Conservation (phyloP, 2,797 vertebrate species). For the Trachops cirrhosus region DNA sequence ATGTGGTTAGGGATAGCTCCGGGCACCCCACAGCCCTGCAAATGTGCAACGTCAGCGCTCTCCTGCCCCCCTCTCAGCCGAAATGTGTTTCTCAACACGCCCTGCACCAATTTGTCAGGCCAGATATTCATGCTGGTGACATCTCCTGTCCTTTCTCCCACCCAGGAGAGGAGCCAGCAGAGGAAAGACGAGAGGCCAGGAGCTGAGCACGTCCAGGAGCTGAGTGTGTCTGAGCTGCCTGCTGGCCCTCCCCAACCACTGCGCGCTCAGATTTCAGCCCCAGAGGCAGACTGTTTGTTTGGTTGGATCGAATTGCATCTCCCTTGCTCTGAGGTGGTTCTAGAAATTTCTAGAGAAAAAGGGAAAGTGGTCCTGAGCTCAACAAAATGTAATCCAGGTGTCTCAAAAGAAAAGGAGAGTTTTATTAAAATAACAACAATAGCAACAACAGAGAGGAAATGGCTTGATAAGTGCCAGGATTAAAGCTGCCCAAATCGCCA, state of each 20-base stretch:
- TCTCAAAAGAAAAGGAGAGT: background rate
- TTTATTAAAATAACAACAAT: background rate
- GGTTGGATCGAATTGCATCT: background rate
- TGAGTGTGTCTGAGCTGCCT: background rate
- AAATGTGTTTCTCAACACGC: background rate
- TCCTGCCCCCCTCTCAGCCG: background rate
- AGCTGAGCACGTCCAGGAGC: too few species aligned
- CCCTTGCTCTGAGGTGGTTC: background rate
- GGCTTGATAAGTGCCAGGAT: background rate
- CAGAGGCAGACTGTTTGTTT: background rate
- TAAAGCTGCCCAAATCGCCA: background rate
- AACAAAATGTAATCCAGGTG: background rate
- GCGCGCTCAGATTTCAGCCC: background rate
- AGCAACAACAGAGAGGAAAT: background rate
- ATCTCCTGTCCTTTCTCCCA: background rate
- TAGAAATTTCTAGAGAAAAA: constrained; percentile 22
- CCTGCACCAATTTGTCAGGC: background rate
- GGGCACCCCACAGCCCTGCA: background rate
- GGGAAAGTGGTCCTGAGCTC: background rate
- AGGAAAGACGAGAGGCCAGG: background rate
- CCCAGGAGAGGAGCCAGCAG: background rate
- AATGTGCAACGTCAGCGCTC: background rate
- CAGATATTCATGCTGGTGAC: background rate
- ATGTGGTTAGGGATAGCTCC: background rate
- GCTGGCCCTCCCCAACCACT: too few species aligned